phyloP scores from a whole-genome alignment of 1,140 invertebrate species.

The Drosophila navojoa region DNA sequence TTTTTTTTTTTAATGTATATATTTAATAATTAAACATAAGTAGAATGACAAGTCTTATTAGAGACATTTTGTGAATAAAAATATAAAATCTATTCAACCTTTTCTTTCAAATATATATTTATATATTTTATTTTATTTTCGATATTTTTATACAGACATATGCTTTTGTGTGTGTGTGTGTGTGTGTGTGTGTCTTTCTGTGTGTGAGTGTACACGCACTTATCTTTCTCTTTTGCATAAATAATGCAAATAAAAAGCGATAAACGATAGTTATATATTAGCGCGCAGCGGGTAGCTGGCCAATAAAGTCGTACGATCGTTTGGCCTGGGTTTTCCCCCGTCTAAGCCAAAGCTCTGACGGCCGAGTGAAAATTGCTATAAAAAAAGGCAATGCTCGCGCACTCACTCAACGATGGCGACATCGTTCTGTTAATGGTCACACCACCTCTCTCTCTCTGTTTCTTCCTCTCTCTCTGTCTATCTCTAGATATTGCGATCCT shows the following conservation, averaged over 20 bases:
- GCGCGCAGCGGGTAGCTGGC: constrained; percentile 67
- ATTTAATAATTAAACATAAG: too few species aligned
- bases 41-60: too few species aligned
- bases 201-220: constrained; percentile 34
- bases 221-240: constrained; percentile 67
- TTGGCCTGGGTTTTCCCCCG: constrained; percentile 38
- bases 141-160: background rate
- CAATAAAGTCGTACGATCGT: constrained; percentile 68
- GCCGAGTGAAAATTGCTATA: constrained; percentile 76
- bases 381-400: constrained; percentile 67
- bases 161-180: background rate
- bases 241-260: constrained; percentile 74
- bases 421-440: constrained; percentile 78
- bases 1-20: too few species aligned
- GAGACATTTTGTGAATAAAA: too few species aligned
- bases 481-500: constrained; percentile 21
- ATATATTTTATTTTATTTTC: background rate
- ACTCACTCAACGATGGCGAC: constrained; percentile 61
- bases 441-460: constrained; percentile 40
- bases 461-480: constrained; percentile 8
- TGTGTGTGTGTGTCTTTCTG: constrained; percentile 2
- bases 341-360: constrained; percentile 25
- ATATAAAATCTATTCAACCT: too few species aligned
- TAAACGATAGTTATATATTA: constrained; percentile 74
- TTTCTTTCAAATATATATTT: too few species aligned